Percentiles rank a stretch among this genome's conserved stretches.
Conservation (phyloP, 2,113 vertebrate genomes). For the Bubalus kerabau region DNA sequence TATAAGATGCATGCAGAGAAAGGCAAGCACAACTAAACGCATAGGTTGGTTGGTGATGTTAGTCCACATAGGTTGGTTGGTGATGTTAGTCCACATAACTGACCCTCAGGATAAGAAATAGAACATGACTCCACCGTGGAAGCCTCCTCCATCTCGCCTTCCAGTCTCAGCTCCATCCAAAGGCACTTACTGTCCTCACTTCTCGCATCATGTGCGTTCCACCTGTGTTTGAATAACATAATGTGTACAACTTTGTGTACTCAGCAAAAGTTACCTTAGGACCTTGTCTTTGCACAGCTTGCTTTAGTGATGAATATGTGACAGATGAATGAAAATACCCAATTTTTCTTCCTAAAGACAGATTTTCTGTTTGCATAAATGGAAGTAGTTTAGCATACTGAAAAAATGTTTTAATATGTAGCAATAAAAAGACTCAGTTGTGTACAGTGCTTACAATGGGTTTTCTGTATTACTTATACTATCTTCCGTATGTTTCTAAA, state of each 20-base stretch:
- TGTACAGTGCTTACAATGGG: background rate
- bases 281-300: background rate
- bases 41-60: background rate
- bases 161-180: background rate
- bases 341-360: background rate
- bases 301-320: background rate
- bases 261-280: background rate
- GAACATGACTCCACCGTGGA: accelerated
- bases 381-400: background rate
- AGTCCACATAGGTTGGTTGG: background rate
- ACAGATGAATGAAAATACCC: background rate
- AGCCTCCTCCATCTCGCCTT: background rate
- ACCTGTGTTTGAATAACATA: background rate
- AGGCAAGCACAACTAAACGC: accelerated
- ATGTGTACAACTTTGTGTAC: background rate
- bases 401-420: background rate
- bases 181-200: background rate
- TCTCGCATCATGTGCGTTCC: background rate
- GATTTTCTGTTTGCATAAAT: background rate
- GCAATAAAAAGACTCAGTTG: background rate
- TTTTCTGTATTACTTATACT: background rate
- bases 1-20: background rate
- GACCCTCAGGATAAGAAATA: background rate
- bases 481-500: background rate
- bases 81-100: background rate